A percentile compares a stretch with the other conserved stretches of the same genome.
Evolutionary conservation across 1,140 invertebrate species (phyloP).

Genomic region (Spodoptera litura): DNA sequence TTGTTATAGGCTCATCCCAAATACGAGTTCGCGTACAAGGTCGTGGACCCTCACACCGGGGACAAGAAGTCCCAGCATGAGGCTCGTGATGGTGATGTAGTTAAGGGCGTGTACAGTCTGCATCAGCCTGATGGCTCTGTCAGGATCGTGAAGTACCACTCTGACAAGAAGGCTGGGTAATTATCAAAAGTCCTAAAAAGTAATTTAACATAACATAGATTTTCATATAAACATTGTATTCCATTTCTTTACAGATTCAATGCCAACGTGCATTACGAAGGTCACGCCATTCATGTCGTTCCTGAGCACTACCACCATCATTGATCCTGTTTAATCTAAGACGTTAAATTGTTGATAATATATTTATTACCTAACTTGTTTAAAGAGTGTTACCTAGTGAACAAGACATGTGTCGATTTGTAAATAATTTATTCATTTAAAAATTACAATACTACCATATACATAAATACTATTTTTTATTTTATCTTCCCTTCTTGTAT

Average conservation of each 20-base stretch:
- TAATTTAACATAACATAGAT: too few relatives aligned
- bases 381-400: too few relatives aligned
- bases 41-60: conserved; percentile 67
- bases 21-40: conserved; percentile 80
- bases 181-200: not conserved
- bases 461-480: too few relatives aligned
- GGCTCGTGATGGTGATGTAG: conserved; percentile 70
- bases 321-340: not conserved
- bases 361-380: too few relatives aligned
- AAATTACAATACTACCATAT: too few relatives aligned
- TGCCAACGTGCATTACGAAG: conserved; percentile 61
- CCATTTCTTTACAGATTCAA: conserved; percentile 57
- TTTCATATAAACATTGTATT: not conserved
- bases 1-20: conserved; percentile 60
- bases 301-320: conserved; percentile 54
- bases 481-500: too few relatives aligned
- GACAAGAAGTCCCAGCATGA: conserved; percentile 70
- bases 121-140: conserved; percentile 79
- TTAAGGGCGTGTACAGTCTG: conserved; percentile 79
- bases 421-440: too few relatives aligned
- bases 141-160: conserved; percentile 71
- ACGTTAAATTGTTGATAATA: too few relatives aligned
- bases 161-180: conserved; percentile 70
- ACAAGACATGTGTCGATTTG: too few relatives aligned
- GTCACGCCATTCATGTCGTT: conserved; percentile 59